phyloP scores from a whole-genome alignment of 2,113 vertebrate species.

The Daphoenositta chrysoptera region DNA sequence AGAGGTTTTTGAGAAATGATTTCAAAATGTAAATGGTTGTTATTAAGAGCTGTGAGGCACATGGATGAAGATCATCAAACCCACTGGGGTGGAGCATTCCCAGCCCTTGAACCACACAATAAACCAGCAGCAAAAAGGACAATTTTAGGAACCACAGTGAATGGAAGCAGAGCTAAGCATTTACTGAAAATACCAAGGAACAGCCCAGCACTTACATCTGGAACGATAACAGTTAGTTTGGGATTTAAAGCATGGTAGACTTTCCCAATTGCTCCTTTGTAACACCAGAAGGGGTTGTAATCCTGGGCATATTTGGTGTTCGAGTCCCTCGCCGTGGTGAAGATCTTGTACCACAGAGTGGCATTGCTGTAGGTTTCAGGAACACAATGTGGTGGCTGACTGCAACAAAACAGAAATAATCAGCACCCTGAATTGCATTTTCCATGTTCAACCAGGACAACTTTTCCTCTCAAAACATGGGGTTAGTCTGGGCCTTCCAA shows the following conservation, averaged over 20 bases:
- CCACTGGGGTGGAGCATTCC: background rate
- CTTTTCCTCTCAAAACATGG: background rate
- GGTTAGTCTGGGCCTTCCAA: background rate
- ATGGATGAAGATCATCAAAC: background rate
- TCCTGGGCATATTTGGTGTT: constrained; percentile 96
- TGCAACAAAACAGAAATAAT: constrained; percentile 58
- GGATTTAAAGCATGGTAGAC: constrained; percentile 96
- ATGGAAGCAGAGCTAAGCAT: background rate
- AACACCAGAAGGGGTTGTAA: constrained; percentile 99
- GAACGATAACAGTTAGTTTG: constrained; percentile 94
- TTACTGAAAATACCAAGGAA: background rate
- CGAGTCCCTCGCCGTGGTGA: constrained; percentile 91
- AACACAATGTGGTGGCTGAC: constrained; percentile 92
- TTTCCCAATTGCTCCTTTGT: constrained; percentile 96
- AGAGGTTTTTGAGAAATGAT: background rate
- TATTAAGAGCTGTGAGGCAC: background rate
- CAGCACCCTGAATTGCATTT: background rate
- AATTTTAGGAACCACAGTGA: background rate
- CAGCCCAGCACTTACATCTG: constrained; percentile 83
- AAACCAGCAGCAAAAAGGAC: background rate
- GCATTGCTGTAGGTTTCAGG: constrained; percentile 96
- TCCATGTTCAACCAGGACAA: background rate
- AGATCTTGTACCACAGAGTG: constrained; percentile 95
- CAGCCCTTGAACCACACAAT: background rate
- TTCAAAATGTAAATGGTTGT: background rate